Evolutionary conservation across 2,888 invertebrate genomes (phyloP), one percentile per base, ranked within the genome.

Genomic region (Thera obeliscata): DNA sequence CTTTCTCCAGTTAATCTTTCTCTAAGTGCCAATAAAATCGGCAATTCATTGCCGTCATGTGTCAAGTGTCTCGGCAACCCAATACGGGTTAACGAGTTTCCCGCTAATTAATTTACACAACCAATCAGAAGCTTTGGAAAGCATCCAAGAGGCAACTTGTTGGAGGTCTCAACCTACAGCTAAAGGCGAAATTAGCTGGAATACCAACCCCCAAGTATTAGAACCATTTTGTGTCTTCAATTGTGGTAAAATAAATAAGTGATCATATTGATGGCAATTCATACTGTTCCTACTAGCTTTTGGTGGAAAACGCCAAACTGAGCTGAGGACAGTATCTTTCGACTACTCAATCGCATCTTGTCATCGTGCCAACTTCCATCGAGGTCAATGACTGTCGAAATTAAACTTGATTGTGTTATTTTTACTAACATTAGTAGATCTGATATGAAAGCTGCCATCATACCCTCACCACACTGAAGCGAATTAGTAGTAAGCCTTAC

Each of bases 301-400:
- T 6, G 2, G 38, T 38, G 41, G 41, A 7, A 41, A 41, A 7
- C 41, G 41, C 41, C 41, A 41, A 41, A 2, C 6, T 41, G 7
- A 5, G 7, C 3, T 41, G 41, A 5, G 41, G 41, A 41, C 7
- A 5, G 22, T 52, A 52, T 33, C 22, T 33, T 55, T 35, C 35
- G 9, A 36, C 5, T 11, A 55, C 11, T 11, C 11, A 11, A 38
- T n/a, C 5, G 55, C 55, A 11, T 55, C 33, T 55, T 55, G 55
- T 55, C 55, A 55, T 11, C 55, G n/a, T 55, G 55, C 55, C 55
- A 55, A 12, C 36, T 46, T 49, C 36, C 54, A 11, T 38, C 58
- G 58, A 63, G 67, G 67, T 62, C 62, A 67, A 67, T 63, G 67
- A 59, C 62, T 62, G 41, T 33, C 56, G 11, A 60, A 61, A 41